phyloP scores from a whole-genome alignment of 2,888 invertebrate species.

The Plemyria rubiginata region DNA sequence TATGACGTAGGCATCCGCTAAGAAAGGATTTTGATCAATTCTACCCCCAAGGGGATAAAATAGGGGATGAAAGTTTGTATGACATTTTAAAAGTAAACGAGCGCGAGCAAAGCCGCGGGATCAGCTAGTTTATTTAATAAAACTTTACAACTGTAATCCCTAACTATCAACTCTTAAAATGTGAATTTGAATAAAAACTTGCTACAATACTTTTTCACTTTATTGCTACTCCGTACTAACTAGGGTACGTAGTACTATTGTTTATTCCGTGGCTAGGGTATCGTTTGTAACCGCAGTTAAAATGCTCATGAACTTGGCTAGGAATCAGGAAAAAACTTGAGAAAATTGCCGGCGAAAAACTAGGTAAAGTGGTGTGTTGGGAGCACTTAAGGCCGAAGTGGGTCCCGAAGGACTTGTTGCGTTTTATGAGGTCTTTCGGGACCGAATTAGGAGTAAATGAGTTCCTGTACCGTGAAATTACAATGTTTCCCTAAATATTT shows the following conservation, averaged over 20 bases:
- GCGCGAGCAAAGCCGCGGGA: too few species aligned
- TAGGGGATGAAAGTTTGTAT: too few species aligned
- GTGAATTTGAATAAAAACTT: too few species aligned
- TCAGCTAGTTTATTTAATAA: too few species aligned
- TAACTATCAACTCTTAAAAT: too few species aligned
- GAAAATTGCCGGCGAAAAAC: background rate
- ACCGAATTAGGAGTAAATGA: slow-evolving; percentile 24
- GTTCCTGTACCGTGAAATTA: slow-evolving; percentile 16
- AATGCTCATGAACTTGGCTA: slow-evolving; percentile 5
- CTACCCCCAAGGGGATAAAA: too few species aligned
- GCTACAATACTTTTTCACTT: background rate
- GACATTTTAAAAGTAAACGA: too few species aligned
- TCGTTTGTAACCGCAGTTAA: background rate
- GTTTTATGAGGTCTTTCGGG: slow-evolving; percentile 20
- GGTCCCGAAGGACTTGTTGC: slow-evolving; percentile 25
- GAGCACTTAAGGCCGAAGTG: slow-evolving; percentile 5
- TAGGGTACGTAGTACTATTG: too few species aligned
- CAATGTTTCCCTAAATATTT: background rate
- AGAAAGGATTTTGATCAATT: too few species aligned
- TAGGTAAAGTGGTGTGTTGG: slow-evolving; percentile 15
- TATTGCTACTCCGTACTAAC: too few species aligned
- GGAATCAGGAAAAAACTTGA: slow-evolving; percentile 1
- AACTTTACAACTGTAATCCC: too few species aligned
- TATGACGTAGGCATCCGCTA: too few species aligned
- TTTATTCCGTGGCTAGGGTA: background rate